Evolutionary conservation across 1,140 invertebrate species (phyloP), one percentile per base, ranked within the genome.

Genomic region (Holotrichia oblita): DNA sequence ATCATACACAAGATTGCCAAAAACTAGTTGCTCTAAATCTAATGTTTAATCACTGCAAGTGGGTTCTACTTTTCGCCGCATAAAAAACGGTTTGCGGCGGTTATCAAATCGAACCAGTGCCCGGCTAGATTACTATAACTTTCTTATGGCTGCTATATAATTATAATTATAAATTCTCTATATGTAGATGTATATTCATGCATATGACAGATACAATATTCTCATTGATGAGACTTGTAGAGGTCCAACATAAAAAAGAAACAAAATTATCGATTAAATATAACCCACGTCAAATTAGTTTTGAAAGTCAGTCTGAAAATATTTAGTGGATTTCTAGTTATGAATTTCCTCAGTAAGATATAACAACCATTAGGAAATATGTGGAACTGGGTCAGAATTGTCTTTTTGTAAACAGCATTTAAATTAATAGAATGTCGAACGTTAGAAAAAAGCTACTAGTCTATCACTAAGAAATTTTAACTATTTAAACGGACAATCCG

Each of bases 21-120:
- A 34, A 55, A 55, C 48, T 14, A 55, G 48, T 55, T 55, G 48
- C 48, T 55, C 48, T 17, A 55, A 55, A 55, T 55, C 14, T 55
- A 17, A n/a, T 44, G 42, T n/a, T 55, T 55, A n/a, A 55, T 55
- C 48, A 55, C 17, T 55, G 48, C 17, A 55, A 55, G 48, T 17
- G 48, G 48, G 48, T 55, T 55, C 48, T 55, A 55, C 48, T 55
- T 55, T 55, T 55, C 17, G 48, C 14, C 6, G n/a, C 7, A n/a
- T 17, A 55, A 55, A 55, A 55, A 55, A 55, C 17, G 44, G 44
- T 48, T 48, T 17, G 48, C n/a, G 48, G 6, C 48, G 48, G 48
- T 55, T 55, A 55, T 55, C 48, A 55, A 55, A 55, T 17, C 6
- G n/a, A 55, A 17, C n/a, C 17, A 55, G 12, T 17, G 48, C 48